Percentiles rank a stretch among this genome's conserved stretches.
Conservation (phyloP, 2,888 invertebrate species). For the Aporophyla lueneburgensis region DNA sequence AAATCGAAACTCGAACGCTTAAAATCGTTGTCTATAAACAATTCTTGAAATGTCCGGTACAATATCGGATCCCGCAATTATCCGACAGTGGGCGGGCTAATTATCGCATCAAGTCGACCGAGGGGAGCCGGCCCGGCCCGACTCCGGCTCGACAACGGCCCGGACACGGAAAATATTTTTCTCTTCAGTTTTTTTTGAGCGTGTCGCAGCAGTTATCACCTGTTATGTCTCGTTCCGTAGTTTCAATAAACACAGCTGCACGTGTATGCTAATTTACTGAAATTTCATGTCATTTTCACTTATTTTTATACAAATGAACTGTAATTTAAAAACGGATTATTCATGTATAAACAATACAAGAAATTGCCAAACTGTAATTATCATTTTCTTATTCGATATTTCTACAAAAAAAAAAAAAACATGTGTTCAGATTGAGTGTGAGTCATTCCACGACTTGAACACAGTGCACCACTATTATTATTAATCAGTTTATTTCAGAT, state of each 20-base stretch:
- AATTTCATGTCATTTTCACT: constrained; percentile 2
- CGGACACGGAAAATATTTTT: constrained; percentile 54
- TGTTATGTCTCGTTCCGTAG: constrained; percentile 34
- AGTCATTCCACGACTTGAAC: constrained; percentile 50
- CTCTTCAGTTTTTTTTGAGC: constrained; percentile 45
- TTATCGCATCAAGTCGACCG: constrained; percentile 77
- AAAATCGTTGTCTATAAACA: constrained; percentile 65
- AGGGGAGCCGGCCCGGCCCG: constrained; percentile 44
- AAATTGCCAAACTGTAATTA: not conserved
- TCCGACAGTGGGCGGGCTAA: constrained; percentile 76
- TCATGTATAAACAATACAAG: not conserved
- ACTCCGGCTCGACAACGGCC: constrained; percentile 28
- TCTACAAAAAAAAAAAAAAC: too few relatives aligned
- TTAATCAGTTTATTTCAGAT: too few relatives aligned
- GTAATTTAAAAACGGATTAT: not conserved
- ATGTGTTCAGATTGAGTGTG: too few relatives aligned
- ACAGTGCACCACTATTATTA: constrained; percentile 27
- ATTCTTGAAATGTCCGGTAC: constrained; percentile 67
- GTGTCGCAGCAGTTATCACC: constrained; percentile 39
- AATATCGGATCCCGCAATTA: constrained; percentile 78
- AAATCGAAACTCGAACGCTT: constrained; percentile 54
- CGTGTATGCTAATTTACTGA: constrained; percentile 35
- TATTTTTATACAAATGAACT: constrained; percentile 19
- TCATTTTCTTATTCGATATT: too few relatives aligned
- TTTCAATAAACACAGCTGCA: constrained; percentile 48